Evolutionary conservation across 92 coral and sea anemone species (phyloP).

Genomic region (Epizoanthus ramosus): DNA sequence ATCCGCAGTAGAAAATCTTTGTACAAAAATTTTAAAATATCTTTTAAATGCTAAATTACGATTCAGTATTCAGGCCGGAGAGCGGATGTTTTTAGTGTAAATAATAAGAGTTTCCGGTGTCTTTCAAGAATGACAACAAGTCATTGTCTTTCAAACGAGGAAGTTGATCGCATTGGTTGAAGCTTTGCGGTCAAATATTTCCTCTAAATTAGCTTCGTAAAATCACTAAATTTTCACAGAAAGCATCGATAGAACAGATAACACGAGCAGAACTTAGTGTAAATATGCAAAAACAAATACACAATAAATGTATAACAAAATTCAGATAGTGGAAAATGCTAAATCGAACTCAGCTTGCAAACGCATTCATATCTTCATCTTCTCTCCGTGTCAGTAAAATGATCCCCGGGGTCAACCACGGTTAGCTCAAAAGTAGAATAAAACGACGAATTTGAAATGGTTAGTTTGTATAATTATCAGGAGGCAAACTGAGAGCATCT

Average conservation of each 20-base stretch:
- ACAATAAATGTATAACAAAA: too few species aligned
- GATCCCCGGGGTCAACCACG: too few species aligned
- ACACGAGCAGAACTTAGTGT: too few species aligned
- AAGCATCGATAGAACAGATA: not conserved
- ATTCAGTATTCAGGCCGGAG: slow-evolving; percentile 5
- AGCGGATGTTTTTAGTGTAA: slow-evolving; percentile 37
- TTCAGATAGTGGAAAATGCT: too few species aligned
- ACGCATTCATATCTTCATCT: too few species aligned
- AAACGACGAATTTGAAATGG: too few species aligned
- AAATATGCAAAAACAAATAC: too few species aligned
- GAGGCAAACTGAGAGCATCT: too few species aligned
- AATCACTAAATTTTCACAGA: slow-evolving; percentile 27
- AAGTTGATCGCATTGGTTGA: slow-evolving; percentile 37
- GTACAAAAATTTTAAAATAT: not conserved
- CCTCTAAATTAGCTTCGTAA: slow-evolving; percentile 6
- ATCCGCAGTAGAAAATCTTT: slow-evolving; percentile 6
- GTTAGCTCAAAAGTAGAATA: too few species aligned
- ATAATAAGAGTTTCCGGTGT: slow-evolving; percentile 16
- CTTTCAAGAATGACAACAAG: slow-evolving; percentile 17
- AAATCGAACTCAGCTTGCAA: too few species aligned
- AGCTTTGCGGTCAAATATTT: not conserved
- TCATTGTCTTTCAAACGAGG: slow-evolving; percentile 16
- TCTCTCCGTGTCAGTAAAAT: too few species aligned
- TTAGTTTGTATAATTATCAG: too few species aligned
- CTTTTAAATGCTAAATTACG: not conserved